Evolutionary conservation across 2,888 invertebrate species (phyloP).

Genomic region (Xestoiulus laeticollis): DNA sequence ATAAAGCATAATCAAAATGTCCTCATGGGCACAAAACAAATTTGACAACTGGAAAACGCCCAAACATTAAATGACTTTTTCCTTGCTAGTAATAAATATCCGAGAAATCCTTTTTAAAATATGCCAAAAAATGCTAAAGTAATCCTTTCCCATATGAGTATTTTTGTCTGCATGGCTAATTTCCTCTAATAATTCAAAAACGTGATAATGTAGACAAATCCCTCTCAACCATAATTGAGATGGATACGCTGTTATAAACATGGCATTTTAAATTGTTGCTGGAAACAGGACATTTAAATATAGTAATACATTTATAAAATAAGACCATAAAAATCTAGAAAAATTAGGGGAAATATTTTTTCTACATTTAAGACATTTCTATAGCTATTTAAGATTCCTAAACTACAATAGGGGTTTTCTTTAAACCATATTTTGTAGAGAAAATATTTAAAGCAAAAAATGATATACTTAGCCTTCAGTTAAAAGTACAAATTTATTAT

Average conservation of each 20-base stretch:
- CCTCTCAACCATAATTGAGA: not conserved
- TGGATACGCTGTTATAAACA: no score
- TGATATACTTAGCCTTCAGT: no score
- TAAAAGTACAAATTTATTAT: no score
- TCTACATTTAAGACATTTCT: no score
- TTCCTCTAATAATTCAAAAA: not conserved
- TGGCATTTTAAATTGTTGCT: not conserved
- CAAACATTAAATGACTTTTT: not conserved
- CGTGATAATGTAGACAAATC: not conserved
- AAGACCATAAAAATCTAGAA: no score
- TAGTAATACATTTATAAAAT: no score
- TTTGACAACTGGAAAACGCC: slow-evolving; percentile 1
- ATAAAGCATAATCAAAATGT: not conserved
- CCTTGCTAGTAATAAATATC: not conserved
- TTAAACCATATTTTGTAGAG: no score
- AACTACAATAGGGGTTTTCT: no score
- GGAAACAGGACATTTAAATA: no score
- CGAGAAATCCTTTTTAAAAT: not conserved
- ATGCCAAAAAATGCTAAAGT: not conserved
- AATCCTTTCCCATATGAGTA: not conserved
- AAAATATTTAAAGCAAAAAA: no score
- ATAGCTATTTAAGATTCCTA: no score
- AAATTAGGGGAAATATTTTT: no score
- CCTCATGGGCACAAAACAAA: not conserved
- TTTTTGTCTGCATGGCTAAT: not conserved